phyloP scores from a whole-genome alignment of 2,113 vertebrate species.

The Brevimyrus niger region DNA sequence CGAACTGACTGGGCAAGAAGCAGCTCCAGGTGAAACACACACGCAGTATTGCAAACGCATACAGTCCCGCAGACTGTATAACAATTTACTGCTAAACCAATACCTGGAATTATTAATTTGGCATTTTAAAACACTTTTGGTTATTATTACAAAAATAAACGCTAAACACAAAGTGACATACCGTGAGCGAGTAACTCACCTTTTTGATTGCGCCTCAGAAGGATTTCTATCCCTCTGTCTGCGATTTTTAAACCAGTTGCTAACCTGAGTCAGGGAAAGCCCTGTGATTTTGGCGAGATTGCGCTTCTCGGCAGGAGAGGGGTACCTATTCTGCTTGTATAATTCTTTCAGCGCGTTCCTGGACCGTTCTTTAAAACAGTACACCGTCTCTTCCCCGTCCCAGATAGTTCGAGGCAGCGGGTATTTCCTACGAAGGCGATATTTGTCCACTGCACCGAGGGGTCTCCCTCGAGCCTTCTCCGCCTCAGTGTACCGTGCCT shows the following conservation, averaged over 20 bases:
- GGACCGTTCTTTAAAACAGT: conserved; percentile 98
- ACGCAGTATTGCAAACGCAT: not conserved
- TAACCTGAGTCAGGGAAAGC: conserved; percentile 97
- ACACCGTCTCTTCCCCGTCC: conserved; percentile 99
- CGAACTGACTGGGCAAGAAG: not conserved
- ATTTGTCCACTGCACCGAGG: conserved; percentile 97
- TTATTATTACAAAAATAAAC: not conserved
- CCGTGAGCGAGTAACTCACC: conserved; percentile 61
- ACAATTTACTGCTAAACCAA: not conserved
- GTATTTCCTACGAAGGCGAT: conserved; percentile 94
- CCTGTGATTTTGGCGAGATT: conserved; percentile 97
- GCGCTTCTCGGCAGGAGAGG: conserved; percentile 91
- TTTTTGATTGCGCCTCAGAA: conserved; percentile 92
- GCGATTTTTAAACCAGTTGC: conserved; percentile 99
- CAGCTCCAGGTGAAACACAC: not conserved
- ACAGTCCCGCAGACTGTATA: not conserved
- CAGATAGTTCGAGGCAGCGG: conserved; percentile 97
- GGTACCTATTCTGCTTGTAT: conserved; percentile 94
- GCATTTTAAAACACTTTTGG: not conserved
- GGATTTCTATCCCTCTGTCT: conserved; percentile 95
- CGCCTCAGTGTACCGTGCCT: conserved; percentile 94
- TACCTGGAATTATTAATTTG: not conserved
- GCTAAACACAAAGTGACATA: not conserved
- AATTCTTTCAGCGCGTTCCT: conserved; percentile 98
- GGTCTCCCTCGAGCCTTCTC: conserved; percentile 94